Evolutionary conservation across 1,140 invertebrate species (phyloP).

Genomic region (Paracyclopina nana): DNA sequence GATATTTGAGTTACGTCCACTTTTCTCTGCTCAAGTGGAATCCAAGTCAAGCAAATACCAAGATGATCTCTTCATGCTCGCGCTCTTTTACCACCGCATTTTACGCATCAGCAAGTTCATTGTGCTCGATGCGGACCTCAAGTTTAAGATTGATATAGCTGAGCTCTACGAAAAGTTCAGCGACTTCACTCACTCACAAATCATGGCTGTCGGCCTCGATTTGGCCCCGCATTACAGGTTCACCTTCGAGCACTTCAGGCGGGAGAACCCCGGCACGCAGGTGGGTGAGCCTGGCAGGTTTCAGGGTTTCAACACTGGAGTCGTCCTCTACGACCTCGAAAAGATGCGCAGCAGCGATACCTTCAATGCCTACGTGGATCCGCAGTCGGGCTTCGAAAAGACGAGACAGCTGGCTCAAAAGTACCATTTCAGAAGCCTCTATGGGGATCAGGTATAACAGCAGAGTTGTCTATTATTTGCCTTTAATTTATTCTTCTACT

Average conservation of each 20-base stretch:
- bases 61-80: conserved; percentile 2
- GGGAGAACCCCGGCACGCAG: neutral
- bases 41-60: too few species aligned
- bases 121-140: neutral
- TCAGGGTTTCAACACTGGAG: neutral
- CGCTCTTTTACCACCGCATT: neutral
- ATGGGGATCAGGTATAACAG: neutral
- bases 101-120: neutral
- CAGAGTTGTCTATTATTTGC: too few species aligned
- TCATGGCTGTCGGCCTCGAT: conserved; percentile 1
- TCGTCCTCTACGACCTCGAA: neutral
- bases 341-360: neutral
- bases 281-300: neutral
- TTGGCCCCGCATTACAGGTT: neutral
- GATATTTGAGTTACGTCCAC: too few species aligned
- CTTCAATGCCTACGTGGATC: too few species aligned
- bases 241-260: neutral
- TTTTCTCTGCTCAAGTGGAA: too few species aligned
- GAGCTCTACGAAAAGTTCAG: neutral
- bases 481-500: too few species aligned
- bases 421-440: neutral
- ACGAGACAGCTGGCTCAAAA: neutral
- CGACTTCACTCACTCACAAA: neutral
- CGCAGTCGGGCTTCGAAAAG: too few species aligned
- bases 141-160: neutral